Evolutionary conservation across 2,888 invertebrate genomes (phyloP).

Genomic region (Thereva nobilitata): DNA sequence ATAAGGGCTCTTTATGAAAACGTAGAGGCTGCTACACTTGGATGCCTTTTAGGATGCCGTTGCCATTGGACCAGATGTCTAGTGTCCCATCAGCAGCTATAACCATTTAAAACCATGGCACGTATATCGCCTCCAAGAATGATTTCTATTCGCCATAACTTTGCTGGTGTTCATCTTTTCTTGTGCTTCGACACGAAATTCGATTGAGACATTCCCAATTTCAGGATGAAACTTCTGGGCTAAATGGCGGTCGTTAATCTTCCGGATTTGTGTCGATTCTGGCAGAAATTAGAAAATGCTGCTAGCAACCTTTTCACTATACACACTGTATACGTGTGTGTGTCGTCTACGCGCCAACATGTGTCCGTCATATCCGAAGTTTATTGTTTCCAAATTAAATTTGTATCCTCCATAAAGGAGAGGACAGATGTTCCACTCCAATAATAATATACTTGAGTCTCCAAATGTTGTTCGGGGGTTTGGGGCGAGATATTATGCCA

Average conservation of each 20-base stretch:
- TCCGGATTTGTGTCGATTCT: slow-evolving; percentile 11
- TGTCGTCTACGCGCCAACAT: slow-evolving; percentile 24
- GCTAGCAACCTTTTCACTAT: background rate
- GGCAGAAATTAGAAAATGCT: background rate
- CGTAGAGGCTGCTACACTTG: too few species aligned
- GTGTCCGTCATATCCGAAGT: slow-evolving; percentile 37
- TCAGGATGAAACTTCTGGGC: background rate
- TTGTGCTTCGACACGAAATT: background rate
- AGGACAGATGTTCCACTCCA: slow-evolving; percentile 36
- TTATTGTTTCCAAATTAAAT: slow-evolving; percentile 39
- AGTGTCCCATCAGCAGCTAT: background rate
- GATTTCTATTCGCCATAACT: slow-evolving; percentile 30
- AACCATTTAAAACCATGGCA: slow-evolving; percentile 15
- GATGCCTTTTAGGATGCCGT: too few species aligned
- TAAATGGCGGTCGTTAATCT: slow-evolving; percentile 29
- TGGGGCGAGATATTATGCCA: slow-evolving; percentile 1
- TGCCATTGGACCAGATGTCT: too few species aligned
- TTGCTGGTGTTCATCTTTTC: slow-evolving; percentile 22
- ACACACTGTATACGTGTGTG: too few species aligned
- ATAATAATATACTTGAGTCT: slow-evolving; percentile 16
- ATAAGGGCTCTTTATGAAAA: too few species aligned
- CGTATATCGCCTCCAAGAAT: slow-evolving; percentile 27
- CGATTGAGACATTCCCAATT: slow-evolving; percentile 16
- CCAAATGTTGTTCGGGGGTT: slow-evolving; percentile 11
- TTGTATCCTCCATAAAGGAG: slow-evolving; percentile 25